Evolutionary conservation across 2,888 invertebrate genomes (phyloP).

Genomic region (Holacanthella duospinosa): DNA sequence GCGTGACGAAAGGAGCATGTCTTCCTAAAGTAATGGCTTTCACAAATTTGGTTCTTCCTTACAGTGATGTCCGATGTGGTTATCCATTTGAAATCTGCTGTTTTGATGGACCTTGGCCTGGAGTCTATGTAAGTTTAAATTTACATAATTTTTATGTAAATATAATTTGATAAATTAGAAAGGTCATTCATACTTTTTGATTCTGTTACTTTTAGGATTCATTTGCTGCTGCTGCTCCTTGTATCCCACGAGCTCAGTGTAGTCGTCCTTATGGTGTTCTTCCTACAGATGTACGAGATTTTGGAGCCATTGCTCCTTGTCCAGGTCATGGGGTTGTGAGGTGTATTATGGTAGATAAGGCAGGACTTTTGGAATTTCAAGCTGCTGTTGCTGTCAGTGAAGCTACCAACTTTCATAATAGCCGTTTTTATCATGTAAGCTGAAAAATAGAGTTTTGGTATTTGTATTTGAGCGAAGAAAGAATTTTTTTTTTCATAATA

Average conservation of each 20-base stretch:
- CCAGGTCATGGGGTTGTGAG: constrained; percentile 29
- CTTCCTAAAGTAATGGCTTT: constrained; percentile 7
- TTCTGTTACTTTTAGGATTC: constrained; percentile 22
- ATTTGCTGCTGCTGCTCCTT: constrained; percentile 18
- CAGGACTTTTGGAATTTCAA: not conserved
- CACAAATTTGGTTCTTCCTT: constrained; percentile 10
- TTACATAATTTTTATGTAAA: not conserved
- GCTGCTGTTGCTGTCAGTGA: constrained; percentile 7
- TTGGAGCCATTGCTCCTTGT: constrained; percentile 31
- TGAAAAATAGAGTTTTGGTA: not conserved
- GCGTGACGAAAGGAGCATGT: constrained; percentile 17
- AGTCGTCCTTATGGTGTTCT: constrained; percentile 21
- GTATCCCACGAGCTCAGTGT: constrained; percentile 29
- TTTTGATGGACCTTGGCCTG: constrained; percentile 26
- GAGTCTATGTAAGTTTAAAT: constrained; percentile 22
- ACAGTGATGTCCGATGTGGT: constrained; percentile 24
- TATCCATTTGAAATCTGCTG: constrained; percentile 20
- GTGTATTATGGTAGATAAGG: constrained; percentile 14
- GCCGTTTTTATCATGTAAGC: not conserved
- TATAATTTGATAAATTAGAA: not conserved
- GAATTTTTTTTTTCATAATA: no score
- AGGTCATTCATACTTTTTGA: not conserved
- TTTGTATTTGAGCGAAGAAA: no score
- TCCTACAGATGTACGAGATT: constrained; percentile 28
- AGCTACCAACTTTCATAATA: not conserved